These are phyloP conservation scores for Palaemon carinicauda DNA, from an alignment of 1,140 invertebrate species.

Conservation along the genomic window DNA sequence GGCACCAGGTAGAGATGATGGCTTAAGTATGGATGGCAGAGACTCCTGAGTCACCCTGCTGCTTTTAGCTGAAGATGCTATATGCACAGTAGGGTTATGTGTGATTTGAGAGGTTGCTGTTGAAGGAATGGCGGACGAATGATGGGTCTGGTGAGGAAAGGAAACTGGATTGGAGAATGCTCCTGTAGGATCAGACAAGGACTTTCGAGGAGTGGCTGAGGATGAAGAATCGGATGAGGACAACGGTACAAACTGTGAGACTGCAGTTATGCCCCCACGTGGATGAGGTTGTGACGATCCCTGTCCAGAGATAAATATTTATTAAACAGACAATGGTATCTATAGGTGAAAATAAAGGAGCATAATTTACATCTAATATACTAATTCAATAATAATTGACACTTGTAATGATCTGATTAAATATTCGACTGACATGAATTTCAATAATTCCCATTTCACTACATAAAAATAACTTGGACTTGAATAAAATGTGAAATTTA, in stretches of 20 bases:
- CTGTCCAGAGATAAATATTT: not conserved
- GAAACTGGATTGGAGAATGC: constrained; percentile 9
- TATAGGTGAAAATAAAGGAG: not conserved
- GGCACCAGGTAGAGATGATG: not conserved
- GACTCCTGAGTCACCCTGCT: not conserved
- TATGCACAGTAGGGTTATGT: not conserved
- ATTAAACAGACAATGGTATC: too few relatives aligned
- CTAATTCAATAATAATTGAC: too few relatives aligned
- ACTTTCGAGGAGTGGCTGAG: constrained; percentile 42
- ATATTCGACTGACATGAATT: too few relatives aligned
- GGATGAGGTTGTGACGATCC: not conserved
- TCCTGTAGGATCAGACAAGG: not conserved
- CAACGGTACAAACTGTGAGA: constrained; percentile 35
- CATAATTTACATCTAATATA: not conserved
- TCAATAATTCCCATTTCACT: too few relatives aligned
- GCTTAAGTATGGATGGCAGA: constrained; percentile 33
- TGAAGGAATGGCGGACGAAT: not conserved
- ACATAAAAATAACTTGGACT: too few relatives aligned
- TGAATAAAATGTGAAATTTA: too few relatives aligned
- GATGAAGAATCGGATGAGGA: constrained; percentile 32
- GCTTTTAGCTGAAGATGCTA: constrained; percentile 1
- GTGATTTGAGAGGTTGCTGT: too few relatives aligned
- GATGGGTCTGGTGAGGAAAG: not conserved
- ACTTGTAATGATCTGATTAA: too few relatives aligned
- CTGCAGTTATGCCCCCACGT: not conserved